Evolutionary conservation across 1,140 invertebrate species (phyloP).

Genomic region (Camponotus vicinus): DNA sequence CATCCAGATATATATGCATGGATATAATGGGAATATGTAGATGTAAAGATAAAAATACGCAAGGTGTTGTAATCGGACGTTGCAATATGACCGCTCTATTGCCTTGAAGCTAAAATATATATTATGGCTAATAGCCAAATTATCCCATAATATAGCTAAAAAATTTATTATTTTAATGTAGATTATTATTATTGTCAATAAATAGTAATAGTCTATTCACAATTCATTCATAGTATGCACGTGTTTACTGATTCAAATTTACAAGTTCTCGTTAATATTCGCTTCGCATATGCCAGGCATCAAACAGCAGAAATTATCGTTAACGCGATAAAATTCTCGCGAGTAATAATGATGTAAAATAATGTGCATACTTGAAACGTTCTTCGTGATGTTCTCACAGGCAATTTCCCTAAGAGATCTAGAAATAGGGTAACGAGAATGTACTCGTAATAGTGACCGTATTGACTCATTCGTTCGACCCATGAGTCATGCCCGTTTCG

Average conservation of each 20-base stretch:
- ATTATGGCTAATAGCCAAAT: constrained; percentile 11
- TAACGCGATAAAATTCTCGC: background rate
- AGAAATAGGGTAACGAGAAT: constrained; percentile 23
- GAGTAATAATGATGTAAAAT: background rate
- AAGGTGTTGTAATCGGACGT: background rate
- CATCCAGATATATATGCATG: background rate
- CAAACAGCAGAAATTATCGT: constrained; percentile 1
- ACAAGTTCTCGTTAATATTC: constrained; percentile 26
- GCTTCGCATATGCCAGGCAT: constrained; percentile 27
- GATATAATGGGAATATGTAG: too few relatives aligned
- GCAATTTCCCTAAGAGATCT: constrained; percentile 30
- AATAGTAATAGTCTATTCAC: background rate
- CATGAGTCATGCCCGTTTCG: constrained; percentile 43
- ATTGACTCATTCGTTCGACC: constrained; percentile 54
- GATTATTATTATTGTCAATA: constrained; percentile 12
- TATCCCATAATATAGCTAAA: background rate
- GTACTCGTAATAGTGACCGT: constrained; percentile 37
- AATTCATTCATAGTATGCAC: background rate
- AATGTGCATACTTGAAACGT: background rate
- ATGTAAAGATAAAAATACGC: too few relatives aligned
- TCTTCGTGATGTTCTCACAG: constrained; percentile 1
- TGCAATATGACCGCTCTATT: background rate
- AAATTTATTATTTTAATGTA: constrained; percentile 6
- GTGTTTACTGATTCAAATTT: background rate
- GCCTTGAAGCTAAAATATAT: constrained; percentile 37